phyloP scores from a whole-genome alignment of 2,113 vertebrate species.

The Scalopus aquaticus region DNA sequence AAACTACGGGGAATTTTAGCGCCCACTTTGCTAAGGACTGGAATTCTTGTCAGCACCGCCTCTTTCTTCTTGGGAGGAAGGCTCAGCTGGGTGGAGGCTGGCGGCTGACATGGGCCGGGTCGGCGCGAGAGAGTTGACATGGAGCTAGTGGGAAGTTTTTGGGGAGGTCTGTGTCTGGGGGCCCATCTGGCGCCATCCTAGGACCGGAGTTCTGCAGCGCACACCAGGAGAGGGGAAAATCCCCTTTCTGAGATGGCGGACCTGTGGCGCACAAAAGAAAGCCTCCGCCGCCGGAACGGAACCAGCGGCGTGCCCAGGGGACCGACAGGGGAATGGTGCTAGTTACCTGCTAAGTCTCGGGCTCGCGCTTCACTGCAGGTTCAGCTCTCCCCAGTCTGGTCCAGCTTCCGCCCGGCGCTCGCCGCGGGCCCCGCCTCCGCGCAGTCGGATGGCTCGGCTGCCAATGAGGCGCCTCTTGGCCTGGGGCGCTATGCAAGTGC shows the following conservation, averaged over 20 bases:
- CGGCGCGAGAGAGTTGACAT: neutral
- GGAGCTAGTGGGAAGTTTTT: rapidly evolving
- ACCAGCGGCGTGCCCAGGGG: neutral
- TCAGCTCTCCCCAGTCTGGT: rapidly evolving
- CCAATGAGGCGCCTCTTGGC: neutral
- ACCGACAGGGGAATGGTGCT: rapidly evolving
- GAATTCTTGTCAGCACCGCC: neutral
- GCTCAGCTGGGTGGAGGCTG: neutral
- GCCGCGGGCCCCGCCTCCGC: neutral
- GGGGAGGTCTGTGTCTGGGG: rapidly evolving
- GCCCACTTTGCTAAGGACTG: neutral
- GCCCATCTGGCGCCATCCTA: rapidly evolving
- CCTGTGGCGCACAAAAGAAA: neutral
- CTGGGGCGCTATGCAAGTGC: rapidly evolving
- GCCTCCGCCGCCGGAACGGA: rapidly evolving
- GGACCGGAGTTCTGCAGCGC: rapidly evolving
- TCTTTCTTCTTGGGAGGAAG: neutral
- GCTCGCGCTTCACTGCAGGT: neutral
- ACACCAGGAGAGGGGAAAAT: rapidly evolving
- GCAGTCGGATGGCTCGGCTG: rapidly evolving
- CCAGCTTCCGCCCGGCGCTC: rapidly evolving
- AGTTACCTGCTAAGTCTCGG: neutral
- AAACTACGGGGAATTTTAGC: neutral
- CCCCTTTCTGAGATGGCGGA: neutral
- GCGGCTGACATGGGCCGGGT: neutral